These are phyloP conservation scores for Beris chalybata DNA, from an alignment of 2,888 invertebrate genomes.

Conservation along the genomic window DNA sequence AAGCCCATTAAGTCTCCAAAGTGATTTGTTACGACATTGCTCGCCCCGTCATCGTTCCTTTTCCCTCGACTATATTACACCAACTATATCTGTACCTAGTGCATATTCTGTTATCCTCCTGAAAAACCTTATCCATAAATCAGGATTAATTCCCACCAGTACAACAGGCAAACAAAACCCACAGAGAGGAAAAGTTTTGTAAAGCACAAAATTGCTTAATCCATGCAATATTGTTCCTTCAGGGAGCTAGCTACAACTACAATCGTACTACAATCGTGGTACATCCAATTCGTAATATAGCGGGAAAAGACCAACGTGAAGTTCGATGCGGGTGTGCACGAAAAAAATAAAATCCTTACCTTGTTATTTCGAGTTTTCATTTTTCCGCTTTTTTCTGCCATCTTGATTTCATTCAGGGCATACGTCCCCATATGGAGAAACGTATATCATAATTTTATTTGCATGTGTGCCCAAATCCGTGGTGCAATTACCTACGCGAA, in stretches of 20 bases:
- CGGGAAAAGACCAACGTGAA: not conserved
- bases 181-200: constrained; percentile 27
- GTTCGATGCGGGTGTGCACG: not conserved
- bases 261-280: not conserved
- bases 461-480: no score
- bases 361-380: constrained; percentile 13
- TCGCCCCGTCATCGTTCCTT: not conserved
- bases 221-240: constrained; percentile 35
- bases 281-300: not conserved
- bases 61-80: not conserved
- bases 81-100: constrained; percentile 10
- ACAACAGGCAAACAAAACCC: constrained; percentile 22
- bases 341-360: constrained; percentile 1
- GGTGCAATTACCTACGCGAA: no score
- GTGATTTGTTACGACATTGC: constrained; percentile 32
- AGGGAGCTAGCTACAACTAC: constrained; percentile 7
- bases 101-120: constrained; percentile 30
- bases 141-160: constrained; percentile 36
- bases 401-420: no score
- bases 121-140: constrained; percentile 34
- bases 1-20: constrained; percentile 30
- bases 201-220: constrained; percentile 37
- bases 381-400: not conserved
- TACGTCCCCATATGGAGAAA: no score
- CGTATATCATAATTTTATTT: no score